phyloP scores from a whole-genome alignment of 2,797 vertebrate species.

The Coendou prehensilis region DNA sequence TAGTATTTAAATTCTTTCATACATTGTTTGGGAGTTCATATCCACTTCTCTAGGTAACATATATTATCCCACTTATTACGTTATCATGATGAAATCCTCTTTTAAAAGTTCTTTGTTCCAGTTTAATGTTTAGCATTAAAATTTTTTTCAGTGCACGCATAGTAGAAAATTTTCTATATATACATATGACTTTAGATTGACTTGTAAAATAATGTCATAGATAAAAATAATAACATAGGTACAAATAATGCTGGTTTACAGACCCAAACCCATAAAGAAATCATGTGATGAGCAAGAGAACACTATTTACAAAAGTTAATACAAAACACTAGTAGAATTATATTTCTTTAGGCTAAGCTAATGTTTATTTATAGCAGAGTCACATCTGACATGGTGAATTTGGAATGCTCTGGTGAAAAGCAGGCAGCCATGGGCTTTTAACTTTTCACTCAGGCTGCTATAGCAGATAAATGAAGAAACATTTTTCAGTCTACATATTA shows the following conservation, averaged over 20 bases:
- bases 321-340: conserved; percentile 13
- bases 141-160: not conserved
- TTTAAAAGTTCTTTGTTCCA: conserved; percentile 53
- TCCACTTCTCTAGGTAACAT: conserved; percentile 35
- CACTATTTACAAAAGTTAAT: conserved; percentile 20
- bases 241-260: not conserved
- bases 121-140: conserved; percentile 44
- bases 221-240: not conserved
- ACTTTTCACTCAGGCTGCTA: not conserved
- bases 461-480: not conserved
- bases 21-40: conserved; percentile 12
- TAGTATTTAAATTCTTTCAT: conserved; percentile 53
- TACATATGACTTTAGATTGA: conserved; percentile 9
- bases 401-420: conserved; percentile 3
- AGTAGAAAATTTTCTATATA: not conserved
- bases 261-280: conserved; percentile 32
- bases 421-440: not conserved
- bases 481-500: conserved; percentile 27
- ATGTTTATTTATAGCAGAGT: conserved; percentile 42
- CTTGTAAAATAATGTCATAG: conserved; percentile 30
- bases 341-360: not conserved
- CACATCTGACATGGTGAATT: not conserved
- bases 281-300: conserved; percentile 38
- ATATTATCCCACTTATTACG: conserved; percentile 27
- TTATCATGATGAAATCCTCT: conserved; percentile 50